Conservation (phyloP, 1,140 invertebrate species). For the Papilio polyxenes region DNA sequence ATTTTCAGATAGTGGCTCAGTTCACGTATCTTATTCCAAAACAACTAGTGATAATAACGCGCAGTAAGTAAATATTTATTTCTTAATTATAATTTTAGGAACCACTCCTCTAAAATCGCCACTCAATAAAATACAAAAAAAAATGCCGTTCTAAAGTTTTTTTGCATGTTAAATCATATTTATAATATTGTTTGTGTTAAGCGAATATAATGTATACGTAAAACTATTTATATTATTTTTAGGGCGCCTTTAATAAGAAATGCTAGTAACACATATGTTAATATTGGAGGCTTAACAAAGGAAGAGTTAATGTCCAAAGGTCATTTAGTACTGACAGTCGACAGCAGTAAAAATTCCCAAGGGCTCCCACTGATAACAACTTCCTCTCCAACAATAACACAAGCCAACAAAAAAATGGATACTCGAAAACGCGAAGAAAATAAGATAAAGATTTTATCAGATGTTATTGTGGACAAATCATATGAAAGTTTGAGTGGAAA, state of each 20-base stretch:
- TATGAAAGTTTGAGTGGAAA: conserved; percentile 39
- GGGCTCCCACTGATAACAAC: conserved; percentile 21
- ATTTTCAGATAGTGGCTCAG: not conserved
- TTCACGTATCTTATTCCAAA: not conserved
- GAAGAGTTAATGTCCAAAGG: conserved; percentile 14
- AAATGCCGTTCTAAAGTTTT: no score
- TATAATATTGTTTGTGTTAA: no score
- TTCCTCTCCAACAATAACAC: not conserved
- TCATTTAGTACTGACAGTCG: conserved; percentile 21
- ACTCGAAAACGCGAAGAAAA: conserved; percentile 50
- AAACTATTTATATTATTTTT: conserved; percentile 23
- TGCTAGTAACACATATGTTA: conserved; percentile 1
- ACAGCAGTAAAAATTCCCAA: conserved; percentile 14
- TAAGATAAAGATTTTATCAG: conserved; percentile 70
- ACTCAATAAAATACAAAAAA: no score
- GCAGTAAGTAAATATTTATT: not conserved
- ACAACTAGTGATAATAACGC: not conserved
- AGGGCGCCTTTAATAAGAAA: conserved; percentile 40
- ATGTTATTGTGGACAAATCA: conserved; percentile 67
- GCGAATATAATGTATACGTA: no score
- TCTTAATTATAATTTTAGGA: not conserved
- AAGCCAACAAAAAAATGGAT: conserved; percentile 40
- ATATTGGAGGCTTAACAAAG: conserved; percentile 23
- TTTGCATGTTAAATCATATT: no score
- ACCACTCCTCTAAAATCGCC: no score